Conservation (phyloP, 2,888 invertebrate genomes). For the Agrochola lychnidis region DNA sequence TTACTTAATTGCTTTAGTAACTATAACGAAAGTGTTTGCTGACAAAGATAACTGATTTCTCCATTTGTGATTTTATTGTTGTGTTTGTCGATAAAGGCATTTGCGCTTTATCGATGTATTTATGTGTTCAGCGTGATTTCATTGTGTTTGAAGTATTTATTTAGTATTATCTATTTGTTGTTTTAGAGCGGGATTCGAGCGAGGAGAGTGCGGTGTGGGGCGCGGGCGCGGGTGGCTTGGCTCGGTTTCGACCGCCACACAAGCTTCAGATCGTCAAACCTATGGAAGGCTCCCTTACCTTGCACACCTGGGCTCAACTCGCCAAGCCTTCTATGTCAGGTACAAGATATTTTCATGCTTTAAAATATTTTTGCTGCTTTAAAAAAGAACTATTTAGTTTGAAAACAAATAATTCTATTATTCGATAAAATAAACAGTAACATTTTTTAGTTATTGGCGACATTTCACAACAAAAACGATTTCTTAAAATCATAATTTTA, state of each 20-base stretch:
- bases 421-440: no score
- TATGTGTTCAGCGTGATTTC: constrained; percentile 28
- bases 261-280: constrained; percentile 98
- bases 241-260: constrained; percentile 95
- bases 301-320: constrained; percentile 98
- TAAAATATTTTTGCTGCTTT: no score
- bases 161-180: constrained; percentile 7
- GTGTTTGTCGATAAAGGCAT: constrained; percentile 21
- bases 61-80: constrained; percentile 9
- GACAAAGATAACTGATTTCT: constrained; percentile 8
- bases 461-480: background rate
- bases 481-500: background rate
- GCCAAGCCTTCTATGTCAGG: constrained; percentile 98
- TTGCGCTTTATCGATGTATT: constrained; percentile 31
- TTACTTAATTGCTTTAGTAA: constrained; percentile 34
- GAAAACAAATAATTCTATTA: no score
- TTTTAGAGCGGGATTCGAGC: constrained; percentile 81
- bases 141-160: constrained; percentile 37
- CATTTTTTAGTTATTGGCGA: background rate
- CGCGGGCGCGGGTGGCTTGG: constrained; percentile 84
- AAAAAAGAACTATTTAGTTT: no score
- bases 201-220: constrained; percentile 89
- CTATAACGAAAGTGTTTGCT: constrained; percentile 27
- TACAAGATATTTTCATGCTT: constrained; percentile 27
- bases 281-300: constrained; percentile 97